These are phyloP conservation scores for Drosophila meridiana DNA, from an alignment of 2,888 invertebrate species.

Conservation along the genomic window DNA sequence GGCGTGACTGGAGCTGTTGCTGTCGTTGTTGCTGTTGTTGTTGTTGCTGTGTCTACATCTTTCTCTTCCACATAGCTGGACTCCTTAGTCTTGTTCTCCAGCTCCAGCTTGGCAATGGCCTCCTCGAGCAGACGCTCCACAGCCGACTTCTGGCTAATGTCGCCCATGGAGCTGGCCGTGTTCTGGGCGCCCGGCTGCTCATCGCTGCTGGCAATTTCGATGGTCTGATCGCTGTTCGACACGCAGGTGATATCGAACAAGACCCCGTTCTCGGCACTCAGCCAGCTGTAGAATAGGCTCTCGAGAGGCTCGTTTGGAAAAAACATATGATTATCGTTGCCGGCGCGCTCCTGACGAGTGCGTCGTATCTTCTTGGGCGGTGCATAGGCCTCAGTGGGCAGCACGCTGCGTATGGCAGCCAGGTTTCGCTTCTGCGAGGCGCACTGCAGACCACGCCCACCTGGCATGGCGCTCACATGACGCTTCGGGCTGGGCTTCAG, in stretches of 20 bases:
- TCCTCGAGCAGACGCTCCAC: conserved; percentile 74
- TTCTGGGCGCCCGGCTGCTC: conserved; percentile 33
- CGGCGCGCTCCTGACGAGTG: conserved; percentile 71
- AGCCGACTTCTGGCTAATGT: conserved; percentile 60
- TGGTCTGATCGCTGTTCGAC: conserved; percentile 55
- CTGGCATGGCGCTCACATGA: conserved; percentile 13
- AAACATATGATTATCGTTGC: conserved; percentile 63
- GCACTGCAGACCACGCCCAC: conserved; percentile 21
- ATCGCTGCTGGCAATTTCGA: conserved; percentile 58
- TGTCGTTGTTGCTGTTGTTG: neutral
- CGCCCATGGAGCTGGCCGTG: conserved; percentile 37
- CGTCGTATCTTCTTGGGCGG: conserved; percentile 83
- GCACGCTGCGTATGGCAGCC: conserved; percentile 56
- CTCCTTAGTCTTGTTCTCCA: conserved; percentile 54
- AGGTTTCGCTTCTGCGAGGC: conserved; percentile 65
- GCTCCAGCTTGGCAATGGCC: conserved; percentile 75
- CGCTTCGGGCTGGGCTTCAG: conserved; percentile 71
- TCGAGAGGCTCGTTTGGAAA: conserved; percentile 78
- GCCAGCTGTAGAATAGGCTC: conserved; percentile 81
- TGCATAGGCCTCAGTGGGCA: conserved; percentile 78
- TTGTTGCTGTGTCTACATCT: conserved; percentile 39
- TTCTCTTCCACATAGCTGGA: conserved; percentile 45
- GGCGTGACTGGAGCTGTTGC: conserved; percentile 14
- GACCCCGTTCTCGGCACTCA: conserved; percentile 77
- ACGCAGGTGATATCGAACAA: conserved; percentile 73